Evolutionary conservation across 2,888 invertebrate genomes (phyloP), one percentile per base, ranked within the genome.

Genomic region (Lordiphosa fenestrarum): DNA sequence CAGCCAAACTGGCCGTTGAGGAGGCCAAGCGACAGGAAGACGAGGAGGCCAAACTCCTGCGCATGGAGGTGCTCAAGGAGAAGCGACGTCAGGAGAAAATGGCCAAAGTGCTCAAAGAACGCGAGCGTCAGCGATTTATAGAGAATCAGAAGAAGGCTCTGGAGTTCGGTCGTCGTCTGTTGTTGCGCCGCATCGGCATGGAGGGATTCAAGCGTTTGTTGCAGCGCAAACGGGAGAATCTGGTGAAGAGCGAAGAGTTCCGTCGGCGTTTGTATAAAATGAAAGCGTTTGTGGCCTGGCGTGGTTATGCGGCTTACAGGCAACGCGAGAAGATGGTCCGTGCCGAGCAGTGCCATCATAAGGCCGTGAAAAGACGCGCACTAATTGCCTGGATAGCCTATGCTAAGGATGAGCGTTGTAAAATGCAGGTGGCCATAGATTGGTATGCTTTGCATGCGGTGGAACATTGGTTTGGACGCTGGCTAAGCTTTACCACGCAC

Each of bases 361-460:
- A 88, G 58, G 91, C 90, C 40, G 62, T 92, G 10, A 87, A 92
- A 47, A 87, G 86, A 30, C 91, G 86, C 69, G 82, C 82, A 6
- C 90, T 94, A 2, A 54, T 76, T 6, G 84, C 84, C 5, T 93
- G 94, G 90, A 88, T 89, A 72, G 4, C 37, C 2, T 87, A 86
- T 57, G 56, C 84, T 6, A 54, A 70, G 33, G 52, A 80, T 36
- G 86, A 88, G 50, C 83, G 82, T 37, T 89, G 92, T 66, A 92
- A 93, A 84, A 90, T 90, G 76, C 93, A 94, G 90, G 94, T 94
- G 1, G 95, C 95, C 3, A 91, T 92, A 53, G 95, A 95, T 86
- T 93, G 93, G 88, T 92, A 92, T 71, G 94, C 94, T 62, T 90
- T 94, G 54, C 92, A 91, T 69, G 77, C 93, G n/a, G 90, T 90